phyloP scores from a whole-genome alignment of 2,888 invertebrate genomes.

The Tenthredo notha region DNA sequence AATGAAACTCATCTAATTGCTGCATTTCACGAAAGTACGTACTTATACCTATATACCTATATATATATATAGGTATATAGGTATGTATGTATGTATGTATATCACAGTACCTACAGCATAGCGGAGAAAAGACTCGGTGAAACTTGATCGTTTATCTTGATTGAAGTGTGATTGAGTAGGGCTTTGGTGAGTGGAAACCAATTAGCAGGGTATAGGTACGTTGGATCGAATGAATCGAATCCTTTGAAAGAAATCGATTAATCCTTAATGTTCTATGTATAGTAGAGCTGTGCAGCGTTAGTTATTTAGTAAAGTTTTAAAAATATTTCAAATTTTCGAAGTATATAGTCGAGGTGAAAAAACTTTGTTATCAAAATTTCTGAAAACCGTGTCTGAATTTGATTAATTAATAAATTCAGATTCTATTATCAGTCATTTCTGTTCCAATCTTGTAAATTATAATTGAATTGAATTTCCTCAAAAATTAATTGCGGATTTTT shows the following conservation, averaged over 20 bases:
- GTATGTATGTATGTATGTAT: background rate
- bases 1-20: background rate
- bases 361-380: too few species aligned
- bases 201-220: constrained; percentile 23
- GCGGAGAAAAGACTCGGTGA: constrained; percentile 14
- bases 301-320: too few species aligned
- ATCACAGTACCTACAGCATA: background rate
- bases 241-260: constrained; percentile 33
- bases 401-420: too few species aligned
- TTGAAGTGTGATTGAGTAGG: constrained; percentile 23
- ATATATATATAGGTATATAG: background rate
- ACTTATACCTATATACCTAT: background rate
- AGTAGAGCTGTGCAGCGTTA: background rate
- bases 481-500: too few species aligned
- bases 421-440: too few species aligned
- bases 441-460: too few species aligned
- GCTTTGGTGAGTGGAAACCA: constrained; percentile 36
- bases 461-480: too few species aligned
- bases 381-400: too few species aligned
- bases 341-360: too few species aligned
- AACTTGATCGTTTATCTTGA: constrained; percentile 41
- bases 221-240: constrained; percentile 13
- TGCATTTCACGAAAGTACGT: background rate
- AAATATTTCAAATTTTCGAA: too few species aligned
- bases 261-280: background rate